Evolutionary conservation across 2,888 invertebrate species (phyloP), one percentile per base, ranked within the genome.

Genomic region (Galeruca laticollis): DNA sequence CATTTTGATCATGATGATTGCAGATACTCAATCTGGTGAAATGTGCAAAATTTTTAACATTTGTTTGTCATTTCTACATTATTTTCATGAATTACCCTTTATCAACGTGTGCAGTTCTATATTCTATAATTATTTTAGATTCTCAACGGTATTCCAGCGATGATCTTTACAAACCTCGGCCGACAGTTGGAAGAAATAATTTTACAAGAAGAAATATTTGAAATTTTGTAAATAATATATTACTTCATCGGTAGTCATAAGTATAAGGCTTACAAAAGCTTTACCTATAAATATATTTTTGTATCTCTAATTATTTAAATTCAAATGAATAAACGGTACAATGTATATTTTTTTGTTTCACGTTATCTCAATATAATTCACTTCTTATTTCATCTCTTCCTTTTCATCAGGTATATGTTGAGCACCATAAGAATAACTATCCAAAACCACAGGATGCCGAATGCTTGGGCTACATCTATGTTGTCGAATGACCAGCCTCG

Each of bases 401-500:
- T 75, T 74, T 81, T 84, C 26, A 84, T 77, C 49, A 79, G 69
- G 67, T 77, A 77, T 10, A 82, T 68, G 71, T 81, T 83, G 35
- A 83, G 54, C 11, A 78, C 40, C 37, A 79, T 78, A 40, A 84
- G 75, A 15, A 78, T 37, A 13, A 81, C 20, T 49, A 82, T 82
- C 94, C 94, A 95, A 1, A 86, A 87, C 0, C 88, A 9, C 31
- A 90, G 88, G 0, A 92, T 89, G 0, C 93, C 82, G 78, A 94
- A 92, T 0, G 96, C 96, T 63, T 87, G 87, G 83, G 92, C 92
- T 11, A 96, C 94, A 13, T 91, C 87, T 0, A 89, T 87, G 68
- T 94, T 88, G 0, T 87, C 84, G 37, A 95, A 86, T 0, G 89
- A 84, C 87, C 92, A 91, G 0, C 95, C 96, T 82, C 93, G 92